Evolutionary conservation across 1,140 invertebrate genomes (phyloP), one percentile per base, ranked within the genome.

Genomic region (Dinoponera quadriceps): DNA sequence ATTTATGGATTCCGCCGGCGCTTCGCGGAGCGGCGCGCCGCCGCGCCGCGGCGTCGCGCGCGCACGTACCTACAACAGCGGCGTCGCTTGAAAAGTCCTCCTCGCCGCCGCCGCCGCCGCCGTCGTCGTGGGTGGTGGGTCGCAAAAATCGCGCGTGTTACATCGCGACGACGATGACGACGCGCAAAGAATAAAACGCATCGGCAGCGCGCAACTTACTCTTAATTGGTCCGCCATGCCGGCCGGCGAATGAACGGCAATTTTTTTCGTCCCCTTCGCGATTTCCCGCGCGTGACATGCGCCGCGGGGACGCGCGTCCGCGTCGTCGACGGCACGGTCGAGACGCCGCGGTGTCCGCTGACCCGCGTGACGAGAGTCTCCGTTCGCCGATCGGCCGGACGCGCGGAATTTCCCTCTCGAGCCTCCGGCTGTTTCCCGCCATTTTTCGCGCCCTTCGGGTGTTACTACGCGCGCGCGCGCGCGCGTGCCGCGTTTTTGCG

Each of bases 201-300:
- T 86, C 88, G 86, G 72, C 88, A 85, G 72, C 84, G 77, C 63
- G 71, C 72, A 63, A 75, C 84, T 44, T 44, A 86, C 85, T 88
- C 77, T 90, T 93, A 93, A 93, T 92, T 93, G 88, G 59, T 89
- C 90, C 88, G 91, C 92, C 92, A 93, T 93, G 88, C 27, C 38
- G 9, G 38, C 38, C 57, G 57, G 2, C 18, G 1, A 14, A 9
- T 22, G 16, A 59, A 16, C 44, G 68, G 38, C 38, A 48, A 69
- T 78, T 78, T 68, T 44, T 48, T n/a, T 48, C 16, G 0, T 27
- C 20, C 2, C n/a, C 1, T 18, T 13, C 13, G 22, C 9, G 3
- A 5, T 11, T 11, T 44, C 57, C 22, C 9, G 3, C 5, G 13
- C 20, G 13, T 22, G 38, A 44, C 7, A 22, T 20, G 20, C 20